These are phyloP conservation scores for Lonchura striata DNA, from an alignment of 2,113 vertebrate genomes.

Conservation along the genomic window DNA sequence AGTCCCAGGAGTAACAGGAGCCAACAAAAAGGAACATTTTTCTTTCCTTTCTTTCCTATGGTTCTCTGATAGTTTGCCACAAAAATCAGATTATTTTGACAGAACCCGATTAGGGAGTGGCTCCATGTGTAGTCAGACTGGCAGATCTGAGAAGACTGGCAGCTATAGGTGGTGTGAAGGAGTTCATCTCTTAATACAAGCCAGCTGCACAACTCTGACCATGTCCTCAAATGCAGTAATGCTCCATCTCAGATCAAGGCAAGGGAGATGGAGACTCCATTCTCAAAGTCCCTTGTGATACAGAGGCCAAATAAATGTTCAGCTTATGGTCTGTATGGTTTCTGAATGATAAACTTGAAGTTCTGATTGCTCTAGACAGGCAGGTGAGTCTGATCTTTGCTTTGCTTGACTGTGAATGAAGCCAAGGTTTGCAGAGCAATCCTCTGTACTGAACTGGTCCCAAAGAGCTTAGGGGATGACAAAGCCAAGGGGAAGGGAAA, in stretches of 20 bases:
- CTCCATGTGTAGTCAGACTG: neutral
- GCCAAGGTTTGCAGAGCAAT: neutral
- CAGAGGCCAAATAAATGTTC: neutral
- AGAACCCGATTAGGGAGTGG: neutral
- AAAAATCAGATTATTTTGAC: conserved; percentile 7
- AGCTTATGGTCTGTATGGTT: neutral
- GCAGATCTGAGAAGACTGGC: neutral
- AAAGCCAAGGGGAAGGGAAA: neutral
- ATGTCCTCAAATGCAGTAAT: neutral
- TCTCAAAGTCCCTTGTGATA: neutral
- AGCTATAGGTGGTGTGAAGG: neutral
- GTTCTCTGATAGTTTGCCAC: neutral
- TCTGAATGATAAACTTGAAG: neutral
- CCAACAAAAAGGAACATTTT: neutral
- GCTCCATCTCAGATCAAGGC: neutral
- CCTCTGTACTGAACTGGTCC: neutral
- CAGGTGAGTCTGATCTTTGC: neutral
- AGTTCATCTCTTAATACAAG: neutral
- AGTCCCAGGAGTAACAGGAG: neutral
- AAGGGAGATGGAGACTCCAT: neutral
- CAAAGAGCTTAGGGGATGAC: neutral
- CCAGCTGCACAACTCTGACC: neutral
- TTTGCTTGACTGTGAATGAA: neutral
- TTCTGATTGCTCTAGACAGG: neutral
- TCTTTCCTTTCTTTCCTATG: neutral